phyloP scores from a whole-genome alignment of 2,797 vertebrate genomes.

The Synaphobranchus kaupii region DNA sequence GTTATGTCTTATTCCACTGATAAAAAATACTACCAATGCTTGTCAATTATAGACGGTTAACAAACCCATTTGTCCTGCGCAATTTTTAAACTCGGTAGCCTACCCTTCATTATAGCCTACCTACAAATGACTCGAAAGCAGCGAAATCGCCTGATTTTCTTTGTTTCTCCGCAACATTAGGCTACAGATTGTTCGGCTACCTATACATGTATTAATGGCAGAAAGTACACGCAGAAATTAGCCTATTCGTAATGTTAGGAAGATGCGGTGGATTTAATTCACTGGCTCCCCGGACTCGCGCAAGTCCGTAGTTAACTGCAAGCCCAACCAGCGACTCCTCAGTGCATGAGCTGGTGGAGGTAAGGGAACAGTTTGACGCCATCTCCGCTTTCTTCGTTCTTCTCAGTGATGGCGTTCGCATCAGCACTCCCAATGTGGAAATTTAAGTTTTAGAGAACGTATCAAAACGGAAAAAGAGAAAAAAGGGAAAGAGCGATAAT shows the following conservation, averaged over 20 bases:
- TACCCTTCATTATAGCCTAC: not conserved
- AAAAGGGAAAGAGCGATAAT: not conserved
- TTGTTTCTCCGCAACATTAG: not conserved
- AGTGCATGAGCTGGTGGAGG: not conserved
- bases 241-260: not conserved
- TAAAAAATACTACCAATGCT: not conserved
- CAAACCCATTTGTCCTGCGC: not conserved
- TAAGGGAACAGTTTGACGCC: constrained; percentile 9
- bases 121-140: not conserved
- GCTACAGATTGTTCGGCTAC: not conserved
- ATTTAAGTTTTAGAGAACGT: not conserved
- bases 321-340: not conserved
- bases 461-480: not conserved
- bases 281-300: not conserved
- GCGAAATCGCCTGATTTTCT: not conserved
- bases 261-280: not conserved
- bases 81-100: not conserved
- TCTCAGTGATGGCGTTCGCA: not conserved
- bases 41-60: not conserved
- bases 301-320: not conserved
- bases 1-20: not conserved
- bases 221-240: not conserved
- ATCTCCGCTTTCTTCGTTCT: constrained; percentile 9
- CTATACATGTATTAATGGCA: not conserved
- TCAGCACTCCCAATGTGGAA: not conserved